Percentiles rank a stretch among this genome's conserved stretches.
phyloP scores from a whole-genome alignment of 2,888 invertebrate genomes.

The Volucella bombylans region DNA sequence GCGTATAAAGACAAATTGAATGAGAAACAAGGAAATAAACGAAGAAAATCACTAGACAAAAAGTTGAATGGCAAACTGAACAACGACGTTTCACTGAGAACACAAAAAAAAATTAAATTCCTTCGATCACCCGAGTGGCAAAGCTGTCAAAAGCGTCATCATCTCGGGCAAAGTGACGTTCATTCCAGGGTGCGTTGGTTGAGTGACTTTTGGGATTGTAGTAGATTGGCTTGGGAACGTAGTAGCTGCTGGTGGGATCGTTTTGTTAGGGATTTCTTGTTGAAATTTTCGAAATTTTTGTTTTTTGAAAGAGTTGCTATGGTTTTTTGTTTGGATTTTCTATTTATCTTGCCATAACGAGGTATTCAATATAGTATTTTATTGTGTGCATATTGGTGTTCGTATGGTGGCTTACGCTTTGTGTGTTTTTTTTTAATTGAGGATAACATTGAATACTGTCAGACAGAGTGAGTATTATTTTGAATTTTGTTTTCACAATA shows the following conservation, averaged over 20 bases:
- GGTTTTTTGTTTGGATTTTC: not conserved
- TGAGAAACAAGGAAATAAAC: conserved; percentile 41
- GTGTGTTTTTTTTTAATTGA: too few relatives aligned
- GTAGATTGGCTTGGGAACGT: conserved; percentile 12
- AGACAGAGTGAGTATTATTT: too few relatives aligned
- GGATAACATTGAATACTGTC: too few relatives aligned
- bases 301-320: not conserved
- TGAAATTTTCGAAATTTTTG: not conserved
- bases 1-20: conserved; percentile 21
- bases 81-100: conserved; percentile 62
- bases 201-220: conserved; percentile 3
- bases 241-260: conserved; percentile 1
- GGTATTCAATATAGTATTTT: too few relatives aligned
- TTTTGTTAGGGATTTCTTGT: not conserved
- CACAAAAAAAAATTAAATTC: conserved; percentile 49
- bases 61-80: conserved; percentile 20
- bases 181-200: conserved; percentile 32
- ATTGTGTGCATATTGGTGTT: too few relatives aligned
- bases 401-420: too few relatives aligned
- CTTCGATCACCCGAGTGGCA: conserved; percentile 56
- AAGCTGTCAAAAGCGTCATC: conserved; percentile 57
- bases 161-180: conserved; percentile 34
- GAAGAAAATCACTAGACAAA: conserved; percentile 43
- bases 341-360: too few relatives aligned
- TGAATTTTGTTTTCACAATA: too few relatives aligned